Evolutionary conservation across 1,140 invertebrate species (phyloP), one percentile per base, ranked within the genome.

Genomic region (Diplogasteroides magnus): DNA sequence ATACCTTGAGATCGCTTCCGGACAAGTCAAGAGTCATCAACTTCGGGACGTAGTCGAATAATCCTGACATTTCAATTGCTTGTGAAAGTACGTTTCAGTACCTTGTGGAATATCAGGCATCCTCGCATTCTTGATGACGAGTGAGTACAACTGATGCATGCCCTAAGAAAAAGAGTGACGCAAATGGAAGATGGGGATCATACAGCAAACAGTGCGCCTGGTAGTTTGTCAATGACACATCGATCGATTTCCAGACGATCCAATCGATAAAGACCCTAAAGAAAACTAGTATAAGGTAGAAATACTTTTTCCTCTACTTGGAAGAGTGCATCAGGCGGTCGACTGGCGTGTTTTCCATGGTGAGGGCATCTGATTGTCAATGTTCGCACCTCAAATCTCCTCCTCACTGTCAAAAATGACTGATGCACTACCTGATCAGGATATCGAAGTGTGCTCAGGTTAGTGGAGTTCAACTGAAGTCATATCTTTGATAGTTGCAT

Each of bases 181-280:
- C 48, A 31, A 63, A 28, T 23, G 14, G 29, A 28, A 23, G 23
- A 56, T 6, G 55, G 29, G 19, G 19, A 25, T 27, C 48, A 31
- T 56, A 72, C 70, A 60, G 64, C 67, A 61, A 74, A 71, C n/a
- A 74, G 64, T 3, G 37, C 64, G 25, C 48, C 64, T n/a, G 73
- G 73, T 3, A 74, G 27, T 55, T 37, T 58, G 57, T 58, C 61
- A 59, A 75, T 69, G 26, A 64, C 63, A 61, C 74, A 75, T 31
- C 74, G 62, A 58, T 75, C 74, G 13, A 75, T 58, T 69, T 73
- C 74, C 2, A 75, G 56, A 32, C 74, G 37, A 69, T 75, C 74
- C 48, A 75, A 57, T 28, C 72, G 72, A 23, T 67, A 29, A 19
- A 73, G 57, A 59, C 68, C 61, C 31, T 72, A 37, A 48, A 73